Evolutionary conservation across 2,797 vertebrate genomes (phyloP).

Genomic region (Acipenser ruthenus): DNA sequence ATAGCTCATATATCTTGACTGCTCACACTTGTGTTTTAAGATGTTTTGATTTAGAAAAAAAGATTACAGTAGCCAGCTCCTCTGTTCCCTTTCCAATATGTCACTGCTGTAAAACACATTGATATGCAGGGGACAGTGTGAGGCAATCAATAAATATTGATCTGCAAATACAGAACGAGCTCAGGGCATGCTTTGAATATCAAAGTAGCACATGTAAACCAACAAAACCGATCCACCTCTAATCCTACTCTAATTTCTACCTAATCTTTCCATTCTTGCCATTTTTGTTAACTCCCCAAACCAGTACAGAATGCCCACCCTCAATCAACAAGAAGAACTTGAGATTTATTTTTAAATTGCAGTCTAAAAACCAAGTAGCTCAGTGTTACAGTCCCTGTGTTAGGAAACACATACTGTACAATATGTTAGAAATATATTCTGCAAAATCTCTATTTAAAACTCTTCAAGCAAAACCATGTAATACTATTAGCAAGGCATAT

Average conservation of each 20-base stretch:
- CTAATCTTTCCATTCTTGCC: slow-evolving; percentile 47
- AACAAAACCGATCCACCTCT: slow-evolving; percentile 37
- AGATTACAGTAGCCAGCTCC: slow-evolving; percentile 14
- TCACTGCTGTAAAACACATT: slow-evolving; percentile 28
- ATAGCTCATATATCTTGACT: slow-evolving; percentile 22
- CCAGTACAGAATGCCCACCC: slow-evolving; percentile 38
- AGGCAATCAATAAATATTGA: slow-evolving; percentile 43
- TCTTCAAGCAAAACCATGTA: too few relatives aligned
- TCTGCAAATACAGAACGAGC: slow-evolving; percentile 31
- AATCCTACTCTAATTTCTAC: slow-evolving; percentile 43
- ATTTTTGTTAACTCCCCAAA: slow-evolving; percentile 44
- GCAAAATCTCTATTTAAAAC: too few relatives aligned
- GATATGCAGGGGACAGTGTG: slow-evolving; percentile 26
- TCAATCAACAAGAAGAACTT: slow-evolving; percentile 18
- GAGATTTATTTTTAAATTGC: slow-evolving; percentile 6
- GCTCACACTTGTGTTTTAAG: slow-evolving; percentile 16
- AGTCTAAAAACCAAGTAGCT: too few relatives aligned
- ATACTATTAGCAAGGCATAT: too few relatives aligned
- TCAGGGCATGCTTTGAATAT: slow-evolving; percentile 29
- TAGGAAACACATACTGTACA: too few relatives aligned
- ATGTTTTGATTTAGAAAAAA: slow-evolving; percentile 20
- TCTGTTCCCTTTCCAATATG: slow-evolving; percentile 17
- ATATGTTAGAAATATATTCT: too few relatives aligned
- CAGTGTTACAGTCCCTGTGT: too few relatives aligned
- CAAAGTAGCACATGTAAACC: slow-evolving; percentile 26